Conservation (phyloP, 1,140 invertebrate genomes). For the Diorhabda elongata region DNA sequence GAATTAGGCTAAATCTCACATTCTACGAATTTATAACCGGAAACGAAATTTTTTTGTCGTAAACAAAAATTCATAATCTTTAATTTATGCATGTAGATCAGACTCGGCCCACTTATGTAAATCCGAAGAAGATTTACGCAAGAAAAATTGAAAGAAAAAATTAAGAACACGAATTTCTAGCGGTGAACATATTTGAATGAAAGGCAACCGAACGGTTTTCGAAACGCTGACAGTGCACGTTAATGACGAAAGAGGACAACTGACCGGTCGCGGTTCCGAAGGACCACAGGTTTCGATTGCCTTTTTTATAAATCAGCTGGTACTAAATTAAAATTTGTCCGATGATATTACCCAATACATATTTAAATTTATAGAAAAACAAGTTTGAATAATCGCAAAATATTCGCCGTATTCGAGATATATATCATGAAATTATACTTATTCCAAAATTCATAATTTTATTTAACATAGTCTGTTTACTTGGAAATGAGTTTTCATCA, state of each 20-base stretch:
- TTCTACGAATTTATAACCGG: background rate
- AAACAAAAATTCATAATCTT: background rate
- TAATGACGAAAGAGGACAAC: background rate
- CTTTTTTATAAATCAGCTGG: background rate
- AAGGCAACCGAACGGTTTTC: background rate
- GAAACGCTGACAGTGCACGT: background rate
- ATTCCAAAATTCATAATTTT: too few relatives aligned
- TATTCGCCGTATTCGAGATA: too few relatives aligned
- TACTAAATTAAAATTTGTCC: background rate
- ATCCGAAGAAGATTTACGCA: background rate
- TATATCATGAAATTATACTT: too few relatives aligned
- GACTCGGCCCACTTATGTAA: background rate
- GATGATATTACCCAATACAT: background rate
- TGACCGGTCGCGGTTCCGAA: background rate
- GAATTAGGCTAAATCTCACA: too few relatives aligned
- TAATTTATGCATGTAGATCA: slow-evolving; percentile 2
- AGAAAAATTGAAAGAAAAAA: background rate
- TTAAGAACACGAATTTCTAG: background rate
- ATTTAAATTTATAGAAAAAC: too few relatives aligned
- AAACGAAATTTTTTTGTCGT: background rate
- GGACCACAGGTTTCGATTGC: background rate
- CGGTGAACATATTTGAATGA: background rate
- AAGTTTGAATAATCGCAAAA: too few relatives aligned
- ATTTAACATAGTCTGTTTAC: too few relatives aligned
- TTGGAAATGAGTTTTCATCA: too few relatives aligned